A percentile compares a stretch with the other conserved stretches of the same genome.
phyloP scores from a whole-genome alignment of 2,113 vertebrate species.

The Phycodurus eques region DNA sequence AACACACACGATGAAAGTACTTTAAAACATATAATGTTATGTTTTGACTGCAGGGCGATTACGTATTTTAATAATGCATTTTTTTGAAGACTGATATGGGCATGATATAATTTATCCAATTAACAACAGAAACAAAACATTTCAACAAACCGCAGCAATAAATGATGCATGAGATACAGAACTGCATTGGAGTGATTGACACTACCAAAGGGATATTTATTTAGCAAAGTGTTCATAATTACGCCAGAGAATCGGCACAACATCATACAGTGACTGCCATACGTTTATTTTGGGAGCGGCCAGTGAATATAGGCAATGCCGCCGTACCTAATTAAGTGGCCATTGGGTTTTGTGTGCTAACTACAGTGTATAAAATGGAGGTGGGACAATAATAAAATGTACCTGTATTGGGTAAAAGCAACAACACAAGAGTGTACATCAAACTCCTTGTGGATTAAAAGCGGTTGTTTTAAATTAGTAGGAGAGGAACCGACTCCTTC shows the following conservation, averaged over 20 bases:
- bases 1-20: slow-evolving; percentile 41
- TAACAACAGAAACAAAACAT: slow-evolving; percentile 16
- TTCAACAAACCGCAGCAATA: neutral
- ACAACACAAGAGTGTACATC: slow-evolving; percentile 24
- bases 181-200: neutral
- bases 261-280: neutral
- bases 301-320: too few relatives aligned
- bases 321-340: too few relatives aligned
- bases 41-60: slow-evolving; percentile 8
- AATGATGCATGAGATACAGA: neutral
- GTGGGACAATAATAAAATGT: neutral
- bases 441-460: slow-evolving; percentile 41
- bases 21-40: slow-evolving; percentile 34
- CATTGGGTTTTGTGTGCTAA: too few relatives aligned
- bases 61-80: neutral
- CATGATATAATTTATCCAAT: slow-evolving; percentile 2
- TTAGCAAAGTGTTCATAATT: neutral
- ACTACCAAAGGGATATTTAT: neutral
- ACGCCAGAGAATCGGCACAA: too few relatives aligned
- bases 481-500: slow-evolving; percentile 50
- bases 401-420: neutral
- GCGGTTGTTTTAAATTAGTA: slow-evolving; percentile 26
- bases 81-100: neutral
- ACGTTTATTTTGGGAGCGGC: neutral
- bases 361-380: neutral